These are phyloP conservation scores for Ia io DNA, from an alignment of 2,113 vertebrate genomes.

Conservation along the genomic window DNA sequence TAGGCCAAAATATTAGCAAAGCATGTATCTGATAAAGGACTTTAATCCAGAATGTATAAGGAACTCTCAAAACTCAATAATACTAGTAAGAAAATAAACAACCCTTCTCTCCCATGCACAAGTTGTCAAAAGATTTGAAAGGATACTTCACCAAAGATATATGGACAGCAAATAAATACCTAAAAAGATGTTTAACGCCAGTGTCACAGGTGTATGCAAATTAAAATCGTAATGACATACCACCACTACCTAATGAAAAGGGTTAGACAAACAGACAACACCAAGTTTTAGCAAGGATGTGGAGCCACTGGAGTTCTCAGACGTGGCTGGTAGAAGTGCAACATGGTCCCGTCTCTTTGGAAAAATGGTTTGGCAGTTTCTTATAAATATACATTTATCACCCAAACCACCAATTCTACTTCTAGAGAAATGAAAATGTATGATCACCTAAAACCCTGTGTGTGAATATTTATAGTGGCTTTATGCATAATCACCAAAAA, in stretches of 20 bases:
- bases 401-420: not conserved
- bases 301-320: too few relatives aligned
- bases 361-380: not conserved
- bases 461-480: not conserved
- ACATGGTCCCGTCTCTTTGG: not conserved
- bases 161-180: too few relatives aligned
- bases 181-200: not conserved
- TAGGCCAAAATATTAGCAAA: too few relatives aligned
- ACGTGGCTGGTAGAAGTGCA: not conserved
- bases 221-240: not conserved
- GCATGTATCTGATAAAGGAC: too few relatives aligned
- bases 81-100: too few relatives aligned
- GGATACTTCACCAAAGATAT: too few relatives aligned
- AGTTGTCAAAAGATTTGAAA: too few relatives aligned
- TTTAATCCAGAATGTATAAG: too few relatives aligned
- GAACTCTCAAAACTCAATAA: too few relatives aligned
- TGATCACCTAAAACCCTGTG: not conserved
- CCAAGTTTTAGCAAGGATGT: too few relatives aligned
- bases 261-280: not conserved
- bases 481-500: not conserved
- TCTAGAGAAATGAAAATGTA: not conserved
- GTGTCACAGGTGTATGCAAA: not conserved
- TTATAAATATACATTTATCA: not conserved
- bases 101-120: too few relatives aligned
- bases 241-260: not conserved